Evolutionary conservation across 2,888 invertebrate species (phyloP), one percentile per base, ranked within the genome.

Genomic region (Caenorhabditis plicata): DNA sequence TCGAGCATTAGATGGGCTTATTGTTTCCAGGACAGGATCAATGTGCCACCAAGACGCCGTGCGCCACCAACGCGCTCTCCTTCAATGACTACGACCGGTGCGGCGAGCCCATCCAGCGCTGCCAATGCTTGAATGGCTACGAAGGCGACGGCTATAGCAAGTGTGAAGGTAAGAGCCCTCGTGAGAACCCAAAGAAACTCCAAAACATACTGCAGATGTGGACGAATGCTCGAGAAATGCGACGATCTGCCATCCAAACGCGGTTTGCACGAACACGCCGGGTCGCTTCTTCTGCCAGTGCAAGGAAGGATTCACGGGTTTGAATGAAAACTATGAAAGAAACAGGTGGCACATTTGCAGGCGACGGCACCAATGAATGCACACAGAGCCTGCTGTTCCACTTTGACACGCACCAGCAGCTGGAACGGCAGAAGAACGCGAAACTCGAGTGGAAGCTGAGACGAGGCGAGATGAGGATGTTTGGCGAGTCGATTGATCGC

Each of bases 201-300:
- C 11, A 4, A 19, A 38, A 23, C 9, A 32, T 4, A 22, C 22
- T 64, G 7, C 51, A 73, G 77, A 78, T 42, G 52, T 79, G 17
- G 73, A 80, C 45, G 80, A 80, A 44, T 80, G 80, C 52, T 49
- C 57, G 13, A 35, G 57, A 17, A 56, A 63, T 8, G 54, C 63
- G 25, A 67, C 69, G 5, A 42, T 60, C 19, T 80, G 80, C 42
- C 80, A 80, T 45, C 51, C 54, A 19, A 60, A 77, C 32, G 80
- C 80, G 11, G 45, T 62, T 11, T 80, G 80, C 56, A 74, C 72
- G 9, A 80, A 80, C 55, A 80, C 78, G 13, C 80, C 80, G 3
- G 80, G 80, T n/a, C 60, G 72, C 39, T 80, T 58, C 54, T 80
- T 79, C 63, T 80, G 80, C 50, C 71, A 78, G 46, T 80, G 80